Evolutionary conservation across 1,140 invertebrate species (phyloP).

Genomic region (Camponotus pennsylvanicus): DNA sequence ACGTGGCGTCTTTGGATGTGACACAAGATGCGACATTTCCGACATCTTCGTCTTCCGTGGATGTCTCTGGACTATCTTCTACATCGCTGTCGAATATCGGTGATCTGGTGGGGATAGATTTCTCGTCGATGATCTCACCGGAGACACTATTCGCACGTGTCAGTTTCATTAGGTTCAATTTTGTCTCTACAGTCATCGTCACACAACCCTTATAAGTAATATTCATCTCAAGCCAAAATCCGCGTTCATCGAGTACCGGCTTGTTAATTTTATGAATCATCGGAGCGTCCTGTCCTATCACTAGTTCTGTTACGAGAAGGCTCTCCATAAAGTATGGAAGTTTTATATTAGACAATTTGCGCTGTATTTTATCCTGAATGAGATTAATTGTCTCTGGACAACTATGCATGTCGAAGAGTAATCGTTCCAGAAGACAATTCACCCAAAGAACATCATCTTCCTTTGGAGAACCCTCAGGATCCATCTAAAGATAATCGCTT

Average conservation of each 20-base stretch:
- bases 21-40: slow-evolving; percentile 71
- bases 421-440: slow-evolving; percentile 91
- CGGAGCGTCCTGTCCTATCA: slow-evolving; percentile 92
- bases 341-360: slow-evolving; percentile 95
- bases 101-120: slow-evolving; percentile 79
- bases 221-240: slow-evolving; percentile 97
- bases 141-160: slow-evolving; percentile 82
- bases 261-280: slow-evolving; percentile 91
- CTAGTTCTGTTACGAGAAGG: slow-evolving; percentile 91
- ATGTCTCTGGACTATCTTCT: slow-evolving; percentile 97
- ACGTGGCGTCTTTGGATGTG: slow-evolving; percentile 82
- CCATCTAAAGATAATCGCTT: slow-evolving; percentile 4
- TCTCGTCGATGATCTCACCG: slow-evolving; percentile 68
- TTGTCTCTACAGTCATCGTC: slow-evolving; percentile 97
- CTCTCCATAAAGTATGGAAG: slow-evolving; percentile 96
- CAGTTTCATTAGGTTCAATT: slow-evolving; percentile 97
- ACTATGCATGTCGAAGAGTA: slow-evolving; percentile 92
- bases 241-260: slow-evolving; percentile 93
- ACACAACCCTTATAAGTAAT: slow-evolving; percentile 95
- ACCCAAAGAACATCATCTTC: slow-evolving; percentile 88
- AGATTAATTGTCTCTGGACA: slow-evolving; percentile 88
- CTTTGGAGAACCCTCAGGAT: slow-evolving; percentile 40
- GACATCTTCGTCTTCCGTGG: slow-evolving; percentile 92
- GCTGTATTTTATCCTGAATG: slow-evolving; percentile 93
- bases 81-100: slow-evolving; percentile 94